These are phyloP conservation scores for Maconellicoccus hirsutus DNA, from an alignment of 1,140 invertebrate genomes.

Conservation along the genomic window DNA sequence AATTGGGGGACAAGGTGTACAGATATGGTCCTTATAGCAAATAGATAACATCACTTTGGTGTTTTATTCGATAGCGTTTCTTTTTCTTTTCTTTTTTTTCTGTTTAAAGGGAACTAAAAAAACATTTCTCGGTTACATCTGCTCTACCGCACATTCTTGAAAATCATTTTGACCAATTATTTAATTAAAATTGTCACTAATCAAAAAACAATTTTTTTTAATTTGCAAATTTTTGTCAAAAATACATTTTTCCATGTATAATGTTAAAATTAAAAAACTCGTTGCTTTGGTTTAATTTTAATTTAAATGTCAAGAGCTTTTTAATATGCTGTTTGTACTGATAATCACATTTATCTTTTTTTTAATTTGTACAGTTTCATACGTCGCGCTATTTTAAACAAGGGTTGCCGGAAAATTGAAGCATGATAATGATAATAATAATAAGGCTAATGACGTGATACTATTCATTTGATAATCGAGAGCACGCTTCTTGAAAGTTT, in stretches of 20 bases:
- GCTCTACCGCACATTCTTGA: neutral
- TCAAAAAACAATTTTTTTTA: too few relatives aligned
- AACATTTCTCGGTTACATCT: neutral
- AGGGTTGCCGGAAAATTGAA: neutral
- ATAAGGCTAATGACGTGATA: conserved; percentile 21
- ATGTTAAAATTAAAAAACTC: too few relatives aligned
- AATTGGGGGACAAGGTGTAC: neutral
- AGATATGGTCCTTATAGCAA: neutral
- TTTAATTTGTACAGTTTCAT: neutral
- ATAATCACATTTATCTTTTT: neutral
- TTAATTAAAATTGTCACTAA: too few relatives aligned
- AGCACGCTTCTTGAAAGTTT: conserved; percentile 20
- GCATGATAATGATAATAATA: neutral
- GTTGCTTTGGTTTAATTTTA: neutral
- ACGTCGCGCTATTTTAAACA: neutral
- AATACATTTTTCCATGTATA: too few relatives aligned
- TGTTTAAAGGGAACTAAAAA: neutral
- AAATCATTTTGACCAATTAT: too few relatives aligned
- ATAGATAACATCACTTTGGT: conserved; percentile 12
- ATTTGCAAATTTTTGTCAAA: too few relatives aligned
- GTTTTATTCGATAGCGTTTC: neutral
- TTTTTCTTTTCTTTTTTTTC: neutral
- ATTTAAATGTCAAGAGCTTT: neutral
- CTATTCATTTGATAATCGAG: conserved; percentile 20
- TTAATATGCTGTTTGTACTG: conserved; percentile 2